These are phyloP conservation scores for Peucedramus taeniatus DNA, from an alignment of 2,113 vertebrate species.

Conservation along the genomic window DNA sequence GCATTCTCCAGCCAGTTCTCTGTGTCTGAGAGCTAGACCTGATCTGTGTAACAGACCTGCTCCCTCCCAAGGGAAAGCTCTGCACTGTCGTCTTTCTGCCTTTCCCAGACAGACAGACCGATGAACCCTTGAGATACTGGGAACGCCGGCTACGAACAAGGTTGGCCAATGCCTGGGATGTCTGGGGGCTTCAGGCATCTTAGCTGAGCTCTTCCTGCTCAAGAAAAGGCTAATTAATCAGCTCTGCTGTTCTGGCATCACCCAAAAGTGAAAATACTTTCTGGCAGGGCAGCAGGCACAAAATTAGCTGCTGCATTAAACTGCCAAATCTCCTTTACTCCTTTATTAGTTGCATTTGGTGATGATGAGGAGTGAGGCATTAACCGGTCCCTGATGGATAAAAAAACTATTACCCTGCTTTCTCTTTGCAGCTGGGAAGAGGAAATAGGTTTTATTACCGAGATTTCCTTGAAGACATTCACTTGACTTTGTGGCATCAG, in stretches of 20 bases:
- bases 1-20: not conserved
- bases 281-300: slow-evolving; percentile 55
- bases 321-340: slow-evolving; percentile 64
- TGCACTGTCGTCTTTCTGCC: not conserved
- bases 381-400: slow-evolving; percentile 47
- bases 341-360: slow-evolving; percentile 60
- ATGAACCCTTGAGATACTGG: not conserved
- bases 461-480: slow-evolving; percentile 60
- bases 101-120: not conserved
- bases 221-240: slow-evolving; percentile 58
- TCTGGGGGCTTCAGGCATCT: not conserved
- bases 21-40: not conserved
- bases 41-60: not conserved
- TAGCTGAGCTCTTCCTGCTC: slow-evolving; percentile 16
- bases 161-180: not conserved
- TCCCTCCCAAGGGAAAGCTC: not conserved
- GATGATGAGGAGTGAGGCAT: slow-evolving; percentile 56
- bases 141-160: not conserved
- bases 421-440: slow-evolving; percentile 32
- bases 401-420: slow-evolving; percentile 48
- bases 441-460: slow-evolving; percentile 51
- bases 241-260: slow-evolving; percentile 49
- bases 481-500: slow-evolving; percentile 53
- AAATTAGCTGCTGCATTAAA: slow-evolving; percentile 60
- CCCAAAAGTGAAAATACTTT: slow-evolving; percentile 65